A percentile compares a stretch with the other conserved stretches of the same genome.
Conservation (phyloP, 2,888 invertebrate genomes). For the Drosophila dives region DNA sequence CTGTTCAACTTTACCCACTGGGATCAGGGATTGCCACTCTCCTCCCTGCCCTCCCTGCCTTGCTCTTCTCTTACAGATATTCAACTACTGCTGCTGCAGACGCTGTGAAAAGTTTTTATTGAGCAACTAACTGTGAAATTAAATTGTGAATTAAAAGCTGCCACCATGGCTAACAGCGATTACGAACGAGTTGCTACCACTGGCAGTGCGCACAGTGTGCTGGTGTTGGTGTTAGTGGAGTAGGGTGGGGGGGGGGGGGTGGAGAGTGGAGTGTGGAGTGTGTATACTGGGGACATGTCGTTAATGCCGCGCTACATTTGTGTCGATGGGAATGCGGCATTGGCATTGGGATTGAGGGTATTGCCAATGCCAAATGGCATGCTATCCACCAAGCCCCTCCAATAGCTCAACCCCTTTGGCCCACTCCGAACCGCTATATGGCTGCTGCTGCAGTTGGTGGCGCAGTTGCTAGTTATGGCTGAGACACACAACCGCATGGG, state of each 20-base stretch:
- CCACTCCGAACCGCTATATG: neutral
- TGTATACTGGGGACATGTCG: conserved; percentile 56
- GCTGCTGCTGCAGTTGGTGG: conserved; percentile 28
- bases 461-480: conserved; percentile 64
- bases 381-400: conserved; percentile 7
- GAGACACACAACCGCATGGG: conserved; percentile 34
- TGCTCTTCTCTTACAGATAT: conserved; percentile 44
- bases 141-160: conserved; percentile 78
- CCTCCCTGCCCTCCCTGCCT: neutral
- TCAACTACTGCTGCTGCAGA: conserved; percentile 36
- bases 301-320: conserved; percentile 59
- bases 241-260: too few relatives aligned
- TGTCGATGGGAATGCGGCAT: conserved; percentile 49
- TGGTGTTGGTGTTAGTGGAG: neutral
- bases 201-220: neutral
- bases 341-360: conserved; percentile 36
- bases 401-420: neutral
- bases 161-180: conserved; percentile 65
- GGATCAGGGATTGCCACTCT: conserved; percentile 20
- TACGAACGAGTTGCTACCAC: conserved; percentile 37
- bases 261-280: neutral
- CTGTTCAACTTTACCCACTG: conserved; percentile 29
- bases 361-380: conserved; percentile 51
- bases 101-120: conserved; percentile 68
- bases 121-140: conserved; percentile 77